Base-by-base conservation (phyloP, 2,888 invertebrate species). In the Apodemia mormo region DNA sequence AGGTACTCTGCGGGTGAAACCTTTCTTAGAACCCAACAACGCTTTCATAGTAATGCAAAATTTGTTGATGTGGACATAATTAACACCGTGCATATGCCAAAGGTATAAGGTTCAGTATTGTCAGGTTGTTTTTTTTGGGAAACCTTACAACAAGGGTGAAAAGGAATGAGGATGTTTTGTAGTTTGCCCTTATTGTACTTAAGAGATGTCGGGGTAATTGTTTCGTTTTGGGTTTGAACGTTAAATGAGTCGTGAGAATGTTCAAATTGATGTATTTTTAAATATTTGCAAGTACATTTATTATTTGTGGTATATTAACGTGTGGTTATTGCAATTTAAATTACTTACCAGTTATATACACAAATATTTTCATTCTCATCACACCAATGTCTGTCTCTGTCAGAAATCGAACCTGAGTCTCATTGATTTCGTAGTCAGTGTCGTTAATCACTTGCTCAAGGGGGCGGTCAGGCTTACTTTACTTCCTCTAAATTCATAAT, bases 11-110 rank as follows among this genome's bases (percentile, higher is more conserved):
- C 78, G 80, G 81, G 75, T 74, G 77, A 76, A 70, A 81, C 83
- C 84, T 83, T 85, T 87, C 85, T 76, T 52, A 74, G 86, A 85
- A 85, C 74, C 73, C 75, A 75, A 72, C 74, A 74, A 73, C 75
- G 77, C 78, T 78, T 78, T 79, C 76, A 78, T 75, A 74, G 75
- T 67, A 71, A 78, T 79, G 81, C 83, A 77, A 83, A 81, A 79
- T 75, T 77, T 73, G 70, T 65, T 67, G 14, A 12, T n/a, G 14
- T 33, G 30, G 10, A 61, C 37, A 33, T 58, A 30, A 52, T 52
- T 52, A 49, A 49, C 49, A 52, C 52, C 10, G 14, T 33, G 40
- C 67, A 49, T 82, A 79, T 74, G 66, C 68, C 74, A 76, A 71
- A 72, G 74, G 67, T 40, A 71, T 81, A 82, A 79, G 78, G 82